Conservation (phyloP, 2,797 vertebrate species). For the Catostomus latipinnis region DNA sequence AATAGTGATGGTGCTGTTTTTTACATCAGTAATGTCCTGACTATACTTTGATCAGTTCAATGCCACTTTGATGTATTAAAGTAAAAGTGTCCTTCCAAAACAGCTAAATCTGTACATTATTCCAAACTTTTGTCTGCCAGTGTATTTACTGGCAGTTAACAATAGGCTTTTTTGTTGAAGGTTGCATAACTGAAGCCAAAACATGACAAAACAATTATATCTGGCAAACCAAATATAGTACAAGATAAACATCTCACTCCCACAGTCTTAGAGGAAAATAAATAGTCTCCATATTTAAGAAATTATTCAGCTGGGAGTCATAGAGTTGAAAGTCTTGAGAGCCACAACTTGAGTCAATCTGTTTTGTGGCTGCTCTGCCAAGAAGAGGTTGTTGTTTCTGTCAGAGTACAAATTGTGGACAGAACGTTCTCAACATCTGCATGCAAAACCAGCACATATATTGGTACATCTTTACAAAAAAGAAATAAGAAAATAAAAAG, state of each 20-base stretch:
- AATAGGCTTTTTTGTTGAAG: background rate
- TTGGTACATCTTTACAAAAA: background rate
- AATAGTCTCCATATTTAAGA: background rate
- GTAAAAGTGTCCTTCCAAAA: background rate
- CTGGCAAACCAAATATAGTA: conserved; percentile 4
- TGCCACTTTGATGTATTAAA: background rate
- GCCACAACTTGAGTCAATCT: conserved; percentile 42
- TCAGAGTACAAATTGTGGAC: conserved; percentile 38
- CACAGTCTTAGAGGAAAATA: background rate
- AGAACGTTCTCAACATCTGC: conserved; percentile 20
- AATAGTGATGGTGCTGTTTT: too few species aligned
- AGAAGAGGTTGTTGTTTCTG: conserved; percentile 29
- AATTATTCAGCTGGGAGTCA: conserved; percentile 11
- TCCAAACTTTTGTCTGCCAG: background rate
- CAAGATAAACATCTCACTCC: conserved; percentile 24
- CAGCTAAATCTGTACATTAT: too few species aligned
- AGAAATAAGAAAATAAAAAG: background rate
- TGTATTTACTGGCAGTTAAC: background rate
- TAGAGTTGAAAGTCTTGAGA: background rate
- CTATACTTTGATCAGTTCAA: background rate
- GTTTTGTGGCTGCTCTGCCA: conserved; percentile 38
- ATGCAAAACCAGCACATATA: conserved; percentile 14
- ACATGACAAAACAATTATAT: background rate
- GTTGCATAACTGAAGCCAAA: conserved; percentile 29
- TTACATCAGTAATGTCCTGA: too few species aligned